Evolutionary conservation across 2,797 vertebrate species (phyloP), one percentile per base, ranked within the genome.

Genomic region (Poecilia wingei): DNA sequence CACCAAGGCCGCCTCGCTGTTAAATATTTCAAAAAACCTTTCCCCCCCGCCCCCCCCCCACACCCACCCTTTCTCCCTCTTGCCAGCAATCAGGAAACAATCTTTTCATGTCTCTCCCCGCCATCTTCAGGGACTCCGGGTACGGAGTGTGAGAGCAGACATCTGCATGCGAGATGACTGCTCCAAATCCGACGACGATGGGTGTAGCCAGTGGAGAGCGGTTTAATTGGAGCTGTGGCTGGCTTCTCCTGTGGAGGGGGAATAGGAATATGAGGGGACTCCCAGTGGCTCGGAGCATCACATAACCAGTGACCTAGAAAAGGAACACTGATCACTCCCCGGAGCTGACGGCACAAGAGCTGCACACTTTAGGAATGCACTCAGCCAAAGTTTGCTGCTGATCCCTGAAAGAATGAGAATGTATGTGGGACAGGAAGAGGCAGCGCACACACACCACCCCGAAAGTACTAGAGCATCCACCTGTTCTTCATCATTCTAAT

Each of bases 261-360:
- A 88, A 80, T 4, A 88, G 82, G 77, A 87, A 84, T 81, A 80
- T 9, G 84, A 77, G 84, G 91, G 83, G 89, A 85, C 82, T 95
- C 93, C 92, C 92, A 94, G 91, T 93, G 92, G 93, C 93, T 92
- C 91, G 51, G 86, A 71, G 87, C 93, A 81, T 93, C 93, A 73
- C 93, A 93, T 90, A 93, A 93, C 89, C 86, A 89, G 90, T 95
- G 95, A 96, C 95, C 95, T 96, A 96, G 95, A 96, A 96, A 95
- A 95, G 84, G 88, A 94, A 91, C 89, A 83, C 92, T 95, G 92
- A 95, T 94, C 94, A 91, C 94, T 94, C 93, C 93, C 93, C 79
- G 84, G 94, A 94, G 93, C 72, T 89, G 91, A 85, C 78, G 84
- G 82, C 81, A 59, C 79, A 89, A 86, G 78, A 92, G 88, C 79